A percentile compares a stretch with the other conserved stretches of the same genome.
phyloP scores from a whole-genome alignment of 2,113 vertebrate genomes.

The Tetrao urogallus region DNA sequence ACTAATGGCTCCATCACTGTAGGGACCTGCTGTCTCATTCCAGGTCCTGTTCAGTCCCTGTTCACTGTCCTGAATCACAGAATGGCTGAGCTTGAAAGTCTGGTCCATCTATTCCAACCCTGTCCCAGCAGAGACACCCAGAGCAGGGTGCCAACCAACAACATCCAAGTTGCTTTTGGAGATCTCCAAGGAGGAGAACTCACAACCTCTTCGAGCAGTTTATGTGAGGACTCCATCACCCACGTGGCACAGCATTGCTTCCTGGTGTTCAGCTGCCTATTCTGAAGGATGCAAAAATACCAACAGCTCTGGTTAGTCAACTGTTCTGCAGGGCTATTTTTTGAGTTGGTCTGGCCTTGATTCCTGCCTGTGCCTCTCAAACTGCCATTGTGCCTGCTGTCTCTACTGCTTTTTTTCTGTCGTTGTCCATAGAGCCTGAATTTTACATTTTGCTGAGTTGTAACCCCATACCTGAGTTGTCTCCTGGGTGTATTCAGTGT shows the following conservation, averaged over 20 bases:
- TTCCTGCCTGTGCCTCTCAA: constrained; percentile 26
- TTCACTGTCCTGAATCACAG: not conserved
- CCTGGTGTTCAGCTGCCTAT: not conserved
- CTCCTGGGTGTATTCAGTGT: not conserved
- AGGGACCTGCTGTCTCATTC: not conserved
- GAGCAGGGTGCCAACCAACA: not conserved
- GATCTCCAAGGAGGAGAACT: not conserved
- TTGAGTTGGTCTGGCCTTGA: not conserved
- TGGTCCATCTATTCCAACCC: not conserved
- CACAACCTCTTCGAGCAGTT: not conserved
- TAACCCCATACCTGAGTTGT: not conserved
- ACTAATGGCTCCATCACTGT: not conserved
- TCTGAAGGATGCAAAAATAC: not conserved
- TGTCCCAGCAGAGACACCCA: not conserved
- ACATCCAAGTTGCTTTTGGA: not conserved
- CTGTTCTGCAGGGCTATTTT: not conserved
- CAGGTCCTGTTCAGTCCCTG: not conserved
- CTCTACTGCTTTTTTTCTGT: not conserved
- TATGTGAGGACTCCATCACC: not conserved
- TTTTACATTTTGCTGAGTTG: not conserved
- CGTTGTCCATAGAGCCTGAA: not conserved
- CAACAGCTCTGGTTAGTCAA: not conserved
- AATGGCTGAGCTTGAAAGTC: not conserved
- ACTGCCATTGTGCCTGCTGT: not conserved
- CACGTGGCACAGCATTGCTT: not conserved